phyloP scores from a whole-genome alignment of 2,113 vertebrate genomes.

The Pterocles burchelli region DNA sequence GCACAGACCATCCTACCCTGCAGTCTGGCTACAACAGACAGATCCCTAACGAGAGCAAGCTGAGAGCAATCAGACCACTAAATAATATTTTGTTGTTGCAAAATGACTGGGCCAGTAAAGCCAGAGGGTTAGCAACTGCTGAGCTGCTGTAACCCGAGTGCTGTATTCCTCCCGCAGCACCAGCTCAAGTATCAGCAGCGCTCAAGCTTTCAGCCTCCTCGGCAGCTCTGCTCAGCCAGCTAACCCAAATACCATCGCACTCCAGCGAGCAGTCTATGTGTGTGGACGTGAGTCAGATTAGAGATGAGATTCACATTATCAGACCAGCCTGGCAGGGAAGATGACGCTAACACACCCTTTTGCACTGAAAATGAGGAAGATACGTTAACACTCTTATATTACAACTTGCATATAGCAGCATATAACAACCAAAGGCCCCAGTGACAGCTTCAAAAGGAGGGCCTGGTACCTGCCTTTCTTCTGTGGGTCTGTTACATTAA shows the following conservation, averaged over 20 bases:
- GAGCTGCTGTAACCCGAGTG: background rate
- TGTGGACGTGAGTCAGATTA: background rate
- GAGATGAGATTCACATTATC: rapidly evolving
- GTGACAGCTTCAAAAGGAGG: background rate
- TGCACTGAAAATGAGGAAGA: background rate
- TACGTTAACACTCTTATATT: background rate
- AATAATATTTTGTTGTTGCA: background rate
- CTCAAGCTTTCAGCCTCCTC: background rate
- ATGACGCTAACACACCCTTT: background rate
- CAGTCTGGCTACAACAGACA: background rate
- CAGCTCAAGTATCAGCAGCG: background rate
- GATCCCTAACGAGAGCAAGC: background rate
- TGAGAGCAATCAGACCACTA: background rate
- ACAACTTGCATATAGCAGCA: background rate
- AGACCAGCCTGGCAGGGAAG: background rate
- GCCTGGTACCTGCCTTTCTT: background rate
- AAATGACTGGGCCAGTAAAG: background rate
- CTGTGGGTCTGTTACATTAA: background rate
- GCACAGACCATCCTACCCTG: background rate
- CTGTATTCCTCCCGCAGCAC: background rate
- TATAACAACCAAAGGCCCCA: background rate
- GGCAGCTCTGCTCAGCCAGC: background rate
- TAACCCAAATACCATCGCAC: background rate
- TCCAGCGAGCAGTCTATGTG: background rate
- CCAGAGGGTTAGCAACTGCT: background rate